phyloP scores from a whole-genome alignment of 2,797 vertebrate genomes.

The Mormyrops boulengeri region DNA sequence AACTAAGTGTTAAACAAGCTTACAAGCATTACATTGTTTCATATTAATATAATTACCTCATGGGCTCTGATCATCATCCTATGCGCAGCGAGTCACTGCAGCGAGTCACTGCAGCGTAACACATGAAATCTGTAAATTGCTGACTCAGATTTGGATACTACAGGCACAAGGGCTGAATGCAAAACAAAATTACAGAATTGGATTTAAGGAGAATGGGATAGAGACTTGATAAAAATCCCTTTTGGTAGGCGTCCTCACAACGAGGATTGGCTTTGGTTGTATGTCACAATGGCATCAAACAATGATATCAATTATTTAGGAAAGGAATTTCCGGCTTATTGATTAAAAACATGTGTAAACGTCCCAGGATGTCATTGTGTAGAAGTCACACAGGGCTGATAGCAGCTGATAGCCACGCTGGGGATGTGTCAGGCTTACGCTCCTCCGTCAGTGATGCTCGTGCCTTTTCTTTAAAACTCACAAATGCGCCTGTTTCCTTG shows the following conservation, averaged over 20 bases:
- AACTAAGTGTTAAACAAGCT: background rate
- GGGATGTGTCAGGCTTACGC: background rate
- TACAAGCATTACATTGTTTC: background rate
- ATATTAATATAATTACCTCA: background rate
- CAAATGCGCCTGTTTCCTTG: background rate
- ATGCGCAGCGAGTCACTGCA: no score
- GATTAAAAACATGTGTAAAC: constrained; percentile 24
- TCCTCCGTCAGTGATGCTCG: background rate
- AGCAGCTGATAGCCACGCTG: constrained; percentile 31
- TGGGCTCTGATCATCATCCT: background rate
- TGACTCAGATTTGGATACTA: background rate
- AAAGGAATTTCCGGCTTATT: background rate
- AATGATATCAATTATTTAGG: constrained; percentile 4
- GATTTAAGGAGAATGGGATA: background rate
- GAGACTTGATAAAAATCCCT: constrained; percentile 28
- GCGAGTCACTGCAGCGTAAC: background rate
- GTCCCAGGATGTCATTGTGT: background rate
- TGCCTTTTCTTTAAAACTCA: background rate
- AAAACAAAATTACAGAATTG: background rate
- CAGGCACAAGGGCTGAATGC: background rate
- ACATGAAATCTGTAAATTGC: background rate
- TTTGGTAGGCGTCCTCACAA: constrained; percentile 29
- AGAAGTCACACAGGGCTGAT: constrained; percentile 5
- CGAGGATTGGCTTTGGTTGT: background rate
- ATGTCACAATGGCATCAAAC: constrained; percentile 17